Evolutionary conservation across 2,113 vertebrate species (phyloP), one percentile per base, ranked within the genome.

Genomic region (Danio rerio): DNA sequence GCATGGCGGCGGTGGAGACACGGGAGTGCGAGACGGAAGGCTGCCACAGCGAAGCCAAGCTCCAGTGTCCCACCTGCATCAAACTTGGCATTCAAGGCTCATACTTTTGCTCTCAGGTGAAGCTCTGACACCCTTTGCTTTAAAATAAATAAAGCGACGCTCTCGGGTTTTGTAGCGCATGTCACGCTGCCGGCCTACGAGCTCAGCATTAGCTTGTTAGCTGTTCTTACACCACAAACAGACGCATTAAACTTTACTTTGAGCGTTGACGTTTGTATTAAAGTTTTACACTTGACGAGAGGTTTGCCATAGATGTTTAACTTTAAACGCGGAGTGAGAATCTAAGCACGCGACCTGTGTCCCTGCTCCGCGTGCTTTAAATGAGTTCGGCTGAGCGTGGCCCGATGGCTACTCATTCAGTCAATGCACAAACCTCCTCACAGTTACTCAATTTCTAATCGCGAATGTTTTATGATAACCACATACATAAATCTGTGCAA

Each of bases 21-120:
- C 94, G 96, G 53, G 95, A 96, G 88, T 99, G 98, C 86, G 96
- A 99, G 91, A 98, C 97, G 21, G 95, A 94, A 18, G 96, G 95
- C 78, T 98, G 97, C 92, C 93, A 91, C 68, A 94, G 94, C 88
- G 96, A 98, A 91, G 97, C 98, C 88, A 99, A 99, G 91, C 96
- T 99, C 78, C 98, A 99, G 92, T 99, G 98, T 84, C 98, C 97
- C 45, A 98, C 97, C 88, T 99, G 98, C 91, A 95, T 99, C 93
- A 99, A 99, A 92, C 96, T 99, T 84, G 97, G 96, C 16, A 98
- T 99, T 81, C 96, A 96, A 85, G 96, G 97, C 86, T 99, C 97
- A 21, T 99, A 97, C 90, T 99, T 99, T 94, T 99, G 98, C 84
- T 99, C 97, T n/a, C 98, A 99, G 98, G 97, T 99, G 20, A 40